Conservation (phyloP, 2,797 vertebrate genomes). For the Macroramphosus scolopax region DNA sequence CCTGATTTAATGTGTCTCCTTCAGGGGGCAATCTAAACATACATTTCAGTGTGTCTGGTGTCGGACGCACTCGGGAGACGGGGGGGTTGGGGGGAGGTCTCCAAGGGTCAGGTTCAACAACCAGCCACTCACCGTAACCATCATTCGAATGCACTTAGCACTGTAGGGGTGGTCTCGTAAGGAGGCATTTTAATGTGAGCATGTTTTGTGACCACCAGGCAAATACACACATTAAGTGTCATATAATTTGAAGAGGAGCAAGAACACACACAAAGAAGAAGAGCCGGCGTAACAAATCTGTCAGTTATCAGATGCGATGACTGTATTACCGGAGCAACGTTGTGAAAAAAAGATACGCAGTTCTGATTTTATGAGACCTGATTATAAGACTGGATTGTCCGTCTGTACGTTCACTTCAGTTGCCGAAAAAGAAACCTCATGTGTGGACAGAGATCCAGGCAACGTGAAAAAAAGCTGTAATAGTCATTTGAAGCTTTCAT, state of each 20-base stretch:
- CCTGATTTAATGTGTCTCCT: slow-evolving; percentile 69
- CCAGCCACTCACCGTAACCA: slow-evolving; percentile 55
- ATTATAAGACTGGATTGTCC: slow-evolving; percentile 7
- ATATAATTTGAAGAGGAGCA: slow-evolving; percentile 21
- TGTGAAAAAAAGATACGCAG: slow-evolving; percentile 8
- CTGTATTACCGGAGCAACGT: slow-evolving; percentile 11
- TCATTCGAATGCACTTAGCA: slow-evolving; percentile 55
- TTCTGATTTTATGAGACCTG: slow-evolving; percentile 16
- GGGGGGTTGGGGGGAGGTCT: slow-evolving; percentile 12
- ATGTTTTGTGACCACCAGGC: slow-evolving; percentile 32
- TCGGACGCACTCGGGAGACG: slow-evolving; percentile 15
- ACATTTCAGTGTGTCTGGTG: slow-evolving; percentile 44
- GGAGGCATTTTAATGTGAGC: slow-evolving; percentile 49
- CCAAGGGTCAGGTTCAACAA: slow-evolving; percentile 56
- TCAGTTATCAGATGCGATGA: slow-evolving; percentile 22
- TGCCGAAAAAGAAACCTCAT: background rate
- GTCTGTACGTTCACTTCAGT: slow-evolving; percentile 5
- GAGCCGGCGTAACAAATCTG: slow-evolving; percentile 22
- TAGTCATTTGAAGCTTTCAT: no score
- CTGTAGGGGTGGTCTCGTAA: slow-evolving; percentile 35
- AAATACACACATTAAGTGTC: slow-evolving; percentile 19
- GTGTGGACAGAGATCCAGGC: no score
- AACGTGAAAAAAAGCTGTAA: no score
- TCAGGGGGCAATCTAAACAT: slow-evolving; percentile 64
- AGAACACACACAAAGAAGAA: slow-evolving; percentile 15